phyloP scores from a whole-genome alignment of 2,888 invertebrate species.

The Hybos culiciformis region DNA sequence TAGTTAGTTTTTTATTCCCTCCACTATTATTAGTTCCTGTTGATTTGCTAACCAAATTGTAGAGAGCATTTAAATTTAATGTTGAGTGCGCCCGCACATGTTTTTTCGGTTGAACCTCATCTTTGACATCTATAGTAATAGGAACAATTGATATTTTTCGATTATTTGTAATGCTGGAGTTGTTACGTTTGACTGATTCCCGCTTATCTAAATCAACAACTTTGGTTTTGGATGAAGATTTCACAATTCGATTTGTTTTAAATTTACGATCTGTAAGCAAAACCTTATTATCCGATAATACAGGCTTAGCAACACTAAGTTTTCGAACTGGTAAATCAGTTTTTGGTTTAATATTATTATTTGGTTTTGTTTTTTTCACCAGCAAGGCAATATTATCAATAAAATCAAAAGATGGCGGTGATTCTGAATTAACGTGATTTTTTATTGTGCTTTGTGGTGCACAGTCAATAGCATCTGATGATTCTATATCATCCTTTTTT shows the following conservation, averaged over 20 bases:
- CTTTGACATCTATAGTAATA: constrained; percentile 12
- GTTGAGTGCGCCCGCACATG: constrained; percentile 20
- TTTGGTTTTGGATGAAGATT: constrained; percentile 30
- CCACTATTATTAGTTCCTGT: too few relatives aligned
- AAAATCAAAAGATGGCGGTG: constrained; percentile 1
- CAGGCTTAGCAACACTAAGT: background rate
- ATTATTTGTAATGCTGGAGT: constrained; percentile 20
- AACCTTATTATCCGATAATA: constrained; percentile 22
- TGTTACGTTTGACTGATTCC: constrained; percentile 19
- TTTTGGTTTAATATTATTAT: background rate
- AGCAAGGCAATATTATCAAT: constrained; percentile 1
- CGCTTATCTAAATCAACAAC: constrained; percentile 22
- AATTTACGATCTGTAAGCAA: constrained; percentile 29
- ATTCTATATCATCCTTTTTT: background rate
- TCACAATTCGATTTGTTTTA: constrained; percentile 29
- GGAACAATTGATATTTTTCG: constrained; percentile 22
- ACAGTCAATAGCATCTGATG: background rate
- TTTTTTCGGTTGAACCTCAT: constrained; percentile 9
- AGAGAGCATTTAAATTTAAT: constrained; percentile 27
- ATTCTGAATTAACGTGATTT: background rate
- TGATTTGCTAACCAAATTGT: constrained; percentile 27
- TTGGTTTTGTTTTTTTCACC: background rate
- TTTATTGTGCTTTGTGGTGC: background rate
- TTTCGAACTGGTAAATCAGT: background rate
- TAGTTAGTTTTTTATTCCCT: constrained; percentile 24